These are phyloP conservation scores for Eulemur albifrons DNA, from an alignment of 2,797 vertebrate genomes.

Conservation along the genomic window DNA sequence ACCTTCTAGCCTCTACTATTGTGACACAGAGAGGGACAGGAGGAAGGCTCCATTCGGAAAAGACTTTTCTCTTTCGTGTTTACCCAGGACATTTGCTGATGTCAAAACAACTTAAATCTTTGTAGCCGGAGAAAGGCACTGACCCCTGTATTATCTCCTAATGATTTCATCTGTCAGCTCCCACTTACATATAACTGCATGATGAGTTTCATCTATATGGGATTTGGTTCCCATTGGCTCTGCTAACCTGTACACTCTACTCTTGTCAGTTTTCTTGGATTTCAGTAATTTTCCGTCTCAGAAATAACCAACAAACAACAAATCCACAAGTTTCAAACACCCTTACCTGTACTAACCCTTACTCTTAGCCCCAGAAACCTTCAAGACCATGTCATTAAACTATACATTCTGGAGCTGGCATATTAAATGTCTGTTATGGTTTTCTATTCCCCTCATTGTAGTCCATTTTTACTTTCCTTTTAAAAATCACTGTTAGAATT, in stretches of 20 bases:
- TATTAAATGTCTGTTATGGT: neutral
- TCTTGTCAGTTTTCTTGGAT: slow-evolving; percentile 19
- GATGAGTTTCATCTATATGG: neutral
- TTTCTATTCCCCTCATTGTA: neutral
- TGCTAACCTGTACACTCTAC: slow-evolving; percentile 2
- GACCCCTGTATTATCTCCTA: neutral
- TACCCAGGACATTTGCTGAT: neutral
- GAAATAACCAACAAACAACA: slow-evolving; percentile 3
- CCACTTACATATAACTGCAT: neutral
- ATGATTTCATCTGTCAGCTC: slow-evolving; percentile 41
- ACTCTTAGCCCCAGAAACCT: neutral
- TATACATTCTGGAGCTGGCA: neutral
- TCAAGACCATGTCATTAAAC: neutral
- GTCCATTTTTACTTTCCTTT: neutral
- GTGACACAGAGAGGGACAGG: neutral
- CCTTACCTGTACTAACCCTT: neutral
- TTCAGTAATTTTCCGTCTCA: slow-evolving; percentile 9
- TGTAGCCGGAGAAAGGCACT: neutral
- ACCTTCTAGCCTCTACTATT: neutral
- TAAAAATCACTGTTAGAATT: neutral
- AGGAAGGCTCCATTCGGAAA: neutral
- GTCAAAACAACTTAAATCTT: slow-evolving; percentile 49
- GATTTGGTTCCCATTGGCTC: neutral
- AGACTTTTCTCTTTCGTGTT: neutral
- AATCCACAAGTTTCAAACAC: neutral